Percentiles rank a stretch among this genome's conserved stretches.
Conservation (phyloP, 2,797 vertebrate genomes). For the Syndactyla subalaris region DNA sequence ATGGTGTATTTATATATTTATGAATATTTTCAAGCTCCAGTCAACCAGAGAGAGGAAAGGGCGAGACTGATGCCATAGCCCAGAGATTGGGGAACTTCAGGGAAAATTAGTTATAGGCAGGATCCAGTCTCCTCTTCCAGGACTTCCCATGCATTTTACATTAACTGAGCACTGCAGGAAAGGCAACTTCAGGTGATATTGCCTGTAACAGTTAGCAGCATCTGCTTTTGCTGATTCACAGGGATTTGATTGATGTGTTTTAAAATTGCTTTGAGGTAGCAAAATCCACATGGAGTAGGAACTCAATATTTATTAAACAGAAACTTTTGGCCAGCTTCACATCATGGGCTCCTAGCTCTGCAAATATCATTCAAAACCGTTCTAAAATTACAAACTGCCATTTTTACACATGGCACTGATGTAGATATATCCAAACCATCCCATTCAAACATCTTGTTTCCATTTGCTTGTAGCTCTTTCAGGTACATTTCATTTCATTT, state of each 20-base stretch:
- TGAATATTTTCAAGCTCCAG: neutral
- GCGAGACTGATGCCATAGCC: neutral
- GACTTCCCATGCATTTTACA: neutral
- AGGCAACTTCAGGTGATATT: conserved; percentile 18
- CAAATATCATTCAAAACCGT: neutral
- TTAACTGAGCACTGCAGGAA: conserved; percentile 36
- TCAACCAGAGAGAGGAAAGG: neutral
- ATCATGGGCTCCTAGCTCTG: neutral
- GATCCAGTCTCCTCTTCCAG: neutral
- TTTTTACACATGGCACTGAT: neutral
- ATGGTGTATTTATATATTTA: neutral
- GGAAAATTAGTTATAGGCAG: neutral
- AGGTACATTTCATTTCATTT: neutral
- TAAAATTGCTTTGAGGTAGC: conserved; percentile 49
- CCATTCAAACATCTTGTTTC: neutral
- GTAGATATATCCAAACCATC: neutral
- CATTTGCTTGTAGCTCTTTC: neutral
- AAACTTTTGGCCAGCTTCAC: neutral
- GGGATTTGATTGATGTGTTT: conserved; percentile 52
- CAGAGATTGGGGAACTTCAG: neutral
- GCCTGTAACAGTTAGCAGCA: conserved; percentile 23
- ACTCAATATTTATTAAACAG: conserved; percentile 29
- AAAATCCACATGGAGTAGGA: conserved; percentile 37
- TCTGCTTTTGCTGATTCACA: conserved; percentile 57
- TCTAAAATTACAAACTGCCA: neutral